Evolutionary conservation across 2,113 vertebrate genomes (phyloP).

Genomic region (Cisticola juncidis): DNA sequence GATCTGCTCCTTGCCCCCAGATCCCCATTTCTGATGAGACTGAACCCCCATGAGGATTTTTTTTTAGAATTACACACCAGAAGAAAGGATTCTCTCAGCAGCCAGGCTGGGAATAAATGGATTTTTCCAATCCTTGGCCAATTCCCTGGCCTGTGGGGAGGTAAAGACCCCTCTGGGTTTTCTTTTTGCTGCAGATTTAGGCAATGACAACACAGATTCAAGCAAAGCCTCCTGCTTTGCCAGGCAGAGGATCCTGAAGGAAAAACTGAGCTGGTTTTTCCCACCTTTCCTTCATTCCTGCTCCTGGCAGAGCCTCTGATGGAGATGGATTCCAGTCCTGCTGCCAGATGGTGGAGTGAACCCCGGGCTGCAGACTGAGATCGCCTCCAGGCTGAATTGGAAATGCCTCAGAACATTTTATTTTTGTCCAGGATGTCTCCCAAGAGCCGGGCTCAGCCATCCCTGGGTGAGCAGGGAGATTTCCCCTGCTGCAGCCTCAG

Average conservation of each 20-base stretch:
- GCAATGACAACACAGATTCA: neutral
- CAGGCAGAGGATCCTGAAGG: neutral
- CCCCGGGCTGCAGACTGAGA: conserved; percentile 39
- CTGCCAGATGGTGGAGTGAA: conserved; percentile 59
- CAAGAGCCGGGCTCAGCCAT: neutral
- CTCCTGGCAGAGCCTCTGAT: conserved; percentile 40
- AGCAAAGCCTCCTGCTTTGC: neutral
- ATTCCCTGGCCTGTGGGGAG: neutral
- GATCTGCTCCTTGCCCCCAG: neutral
- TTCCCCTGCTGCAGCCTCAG: neutral
- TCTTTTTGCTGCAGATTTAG: neutral
- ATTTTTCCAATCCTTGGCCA: neutral
- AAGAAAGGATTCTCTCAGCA: neutral
- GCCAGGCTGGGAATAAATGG: neutral
- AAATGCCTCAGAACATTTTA: conserved; percentile 51
- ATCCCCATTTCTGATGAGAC: accelerated
- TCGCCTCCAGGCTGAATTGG: conserved; percentile 40
- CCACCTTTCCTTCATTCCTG: neutral
- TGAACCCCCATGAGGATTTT: neutral
- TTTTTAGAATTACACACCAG: neutral
- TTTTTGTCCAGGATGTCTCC: conserved; percentile 28
- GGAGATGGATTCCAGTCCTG: conserved; percentile 50
- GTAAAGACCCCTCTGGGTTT: neutral
- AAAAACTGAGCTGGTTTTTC: conserved; percentile 33
- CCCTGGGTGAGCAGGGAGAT: neutral